phyloP scores from a whole-genome alignment of 2,888 invertebrate species.

The Coenonympha glycerion region DNA sequence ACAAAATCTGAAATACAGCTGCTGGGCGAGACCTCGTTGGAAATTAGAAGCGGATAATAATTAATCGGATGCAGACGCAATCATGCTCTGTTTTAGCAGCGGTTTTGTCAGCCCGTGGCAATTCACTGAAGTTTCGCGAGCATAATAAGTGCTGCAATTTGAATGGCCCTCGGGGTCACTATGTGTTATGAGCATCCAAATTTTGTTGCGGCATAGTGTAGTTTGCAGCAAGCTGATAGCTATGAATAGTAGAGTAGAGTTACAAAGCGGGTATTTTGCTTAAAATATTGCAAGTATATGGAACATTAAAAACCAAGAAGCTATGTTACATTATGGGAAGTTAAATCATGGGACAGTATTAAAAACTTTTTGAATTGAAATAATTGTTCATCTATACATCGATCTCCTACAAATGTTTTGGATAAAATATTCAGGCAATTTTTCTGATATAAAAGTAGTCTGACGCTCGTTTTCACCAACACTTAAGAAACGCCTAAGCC shows the following conservation, averaged over 20 bases:
- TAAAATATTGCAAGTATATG: too few relatives aligned
- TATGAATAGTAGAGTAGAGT: slow-evolving; percentile 2
- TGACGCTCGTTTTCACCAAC: too few relatives aligned
- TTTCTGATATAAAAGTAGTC: too few relatives aligned
- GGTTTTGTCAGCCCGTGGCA: neutral
- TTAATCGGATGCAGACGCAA: neutral
- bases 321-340: too few relatives aligned
- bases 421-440: too few relatives aligned
- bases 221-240: slow-evolving; percentile 9
- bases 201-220: slow-evolving; percentile 10
- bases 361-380: too few relatives aligned
- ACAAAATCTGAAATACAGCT: too few relatives aligned
- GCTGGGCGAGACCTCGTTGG: too few relatives aligned
- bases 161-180: slow-evolving; percentile 14
- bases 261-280: neutral
- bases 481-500: too few relatives aligned
- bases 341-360: too few relatives aligned
- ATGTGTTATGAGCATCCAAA: slow-evolving; percentile 13
- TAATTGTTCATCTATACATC: too few relatives aligned
- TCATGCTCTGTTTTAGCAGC: neutral
- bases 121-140: neutral
- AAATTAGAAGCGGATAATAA: neutral
- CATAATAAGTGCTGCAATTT: slow-evolving; percentile 18
- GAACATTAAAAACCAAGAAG: neutral
- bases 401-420: too few relatives aligned